phyloP scores from a whole-genome alignment of 2,888 invertebrate genomes.

The Glyphotaelius pellucidus region DNA sequence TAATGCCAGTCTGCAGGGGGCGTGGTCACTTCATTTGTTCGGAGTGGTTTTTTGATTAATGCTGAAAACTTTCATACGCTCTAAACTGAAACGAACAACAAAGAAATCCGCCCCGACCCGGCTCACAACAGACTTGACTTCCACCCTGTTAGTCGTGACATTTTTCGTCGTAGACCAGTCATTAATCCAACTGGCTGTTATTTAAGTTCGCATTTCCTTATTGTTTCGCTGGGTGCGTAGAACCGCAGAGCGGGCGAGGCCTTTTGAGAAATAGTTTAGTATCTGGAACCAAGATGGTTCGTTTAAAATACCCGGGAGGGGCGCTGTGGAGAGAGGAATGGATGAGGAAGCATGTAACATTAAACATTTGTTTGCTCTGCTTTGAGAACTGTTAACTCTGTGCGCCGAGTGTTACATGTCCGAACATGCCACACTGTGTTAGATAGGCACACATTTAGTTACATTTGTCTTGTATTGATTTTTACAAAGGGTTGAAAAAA shows the following conservation, averaged over 20 bases:
- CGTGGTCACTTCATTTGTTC: constrained; percentile 49
- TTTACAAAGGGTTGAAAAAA: neutral
- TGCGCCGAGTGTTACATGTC: neutral
- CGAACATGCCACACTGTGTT: neutral
- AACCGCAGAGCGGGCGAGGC: constrained; percentile 24
- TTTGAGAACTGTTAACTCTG: neutral
- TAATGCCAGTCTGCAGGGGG: constrained; percentile 50
- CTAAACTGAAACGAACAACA: constrained; percentile 34
- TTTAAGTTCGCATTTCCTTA: constrained; percentile 55
- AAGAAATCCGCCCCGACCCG: constrained; percentile 20
- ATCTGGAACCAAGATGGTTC: constrained; percentile 22
- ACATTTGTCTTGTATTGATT: neutral
- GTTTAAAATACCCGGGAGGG: constrained; percentile 8
- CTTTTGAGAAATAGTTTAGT: constrained; percentile 30
- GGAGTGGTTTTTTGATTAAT: constrained; percentile 54
- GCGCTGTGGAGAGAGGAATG: neutral
- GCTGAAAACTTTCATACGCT: constrained; percentile 53
- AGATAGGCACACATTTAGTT: neutral
- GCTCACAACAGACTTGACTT: constrained; percentile 50
- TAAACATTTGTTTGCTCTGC: neutral
- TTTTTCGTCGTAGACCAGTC: constrained; percentile 47
- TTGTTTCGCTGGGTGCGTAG: constrained; percentile 36
- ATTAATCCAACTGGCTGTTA: constrained; percentile 54
- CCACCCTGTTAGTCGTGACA: constrained; percentile 56
- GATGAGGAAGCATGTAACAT: neutral